Evolutionary conservation across 2,113 vertebrate species (phyloP).

Genomic region (Caracal caracal): DNA sequence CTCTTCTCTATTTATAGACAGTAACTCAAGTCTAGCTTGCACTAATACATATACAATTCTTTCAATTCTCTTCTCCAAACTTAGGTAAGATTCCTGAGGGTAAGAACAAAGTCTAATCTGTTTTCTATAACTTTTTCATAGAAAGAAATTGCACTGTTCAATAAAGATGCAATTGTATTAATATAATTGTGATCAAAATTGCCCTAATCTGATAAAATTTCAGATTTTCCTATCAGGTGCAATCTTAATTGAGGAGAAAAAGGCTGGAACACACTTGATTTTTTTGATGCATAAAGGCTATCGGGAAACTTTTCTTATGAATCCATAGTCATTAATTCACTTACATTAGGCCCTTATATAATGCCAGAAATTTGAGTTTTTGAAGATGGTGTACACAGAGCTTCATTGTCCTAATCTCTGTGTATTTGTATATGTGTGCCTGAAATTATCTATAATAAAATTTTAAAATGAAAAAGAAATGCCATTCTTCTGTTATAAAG

Average conservation of each 20-base stretch:
- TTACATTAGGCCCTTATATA: background rate
- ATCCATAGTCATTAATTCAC: background rate
- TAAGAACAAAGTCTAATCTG: background rate
- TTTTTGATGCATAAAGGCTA: background rate
- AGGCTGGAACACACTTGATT: background rate
- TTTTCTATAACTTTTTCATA: background rate
- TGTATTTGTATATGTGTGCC: background rate
- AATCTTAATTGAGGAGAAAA: background rate
- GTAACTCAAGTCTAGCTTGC: background rate
- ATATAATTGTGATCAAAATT: background rate
- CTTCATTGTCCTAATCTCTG: background rate
- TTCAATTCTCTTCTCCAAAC: background rate
- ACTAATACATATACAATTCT: background rate
- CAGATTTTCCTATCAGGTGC: background rate
- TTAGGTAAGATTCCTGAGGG: background rate
- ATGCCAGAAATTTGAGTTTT: background rate
- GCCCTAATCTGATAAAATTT: background rate
- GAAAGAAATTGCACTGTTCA: background rate
- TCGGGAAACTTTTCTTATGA: background rate
- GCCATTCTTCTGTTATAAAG: background rate
- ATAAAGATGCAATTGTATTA: background rate
- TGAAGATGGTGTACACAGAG: background rate
- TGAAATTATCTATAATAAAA: background rate
- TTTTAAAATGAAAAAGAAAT: slow-evolving; percentile 28
- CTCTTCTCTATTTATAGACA: slow-evolving; percentile 47